These are phyloP conservation scores for Hippolais icterina DNA, from an alignment of 2,113 vertebrate species.

Conservation along the genomic window DNA sequence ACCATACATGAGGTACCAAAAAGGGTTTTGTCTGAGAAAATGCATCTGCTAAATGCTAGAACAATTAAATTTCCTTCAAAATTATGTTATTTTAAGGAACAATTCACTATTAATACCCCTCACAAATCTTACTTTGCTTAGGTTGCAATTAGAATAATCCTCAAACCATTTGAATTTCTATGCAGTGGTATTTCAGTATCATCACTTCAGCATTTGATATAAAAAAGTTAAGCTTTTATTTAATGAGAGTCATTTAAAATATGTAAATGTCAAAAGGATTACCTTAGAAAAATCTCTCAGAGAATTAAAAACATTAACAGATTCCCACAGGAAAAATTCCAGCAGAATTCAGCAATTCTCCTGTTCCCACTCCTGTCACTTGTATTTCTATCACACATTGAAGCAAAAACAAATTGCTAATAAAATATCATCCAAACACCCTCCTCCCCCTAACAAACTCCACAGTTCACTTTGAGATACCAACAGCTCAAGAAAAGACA, in stretches of 20 bases:
- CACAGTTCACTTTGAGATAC: background rate
- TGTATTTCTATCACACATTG: constrained; percentile 67
- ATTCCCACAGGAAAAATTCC: constrained; percentile 72
- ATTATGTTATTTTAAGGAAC: background rate
- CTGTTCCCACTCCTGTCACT: constrained; percentile 68
- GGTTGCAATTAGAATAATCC: constrained; percentile 29
- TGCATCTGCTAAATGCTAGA: background rate
- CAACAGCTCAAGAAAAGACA: background rate
- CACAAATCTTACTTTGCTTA: background rate
- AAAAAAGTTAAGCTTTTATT: constrained; percentile 40
- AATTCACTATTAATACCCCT: background rate
- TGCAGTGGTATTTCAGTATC: background rate
- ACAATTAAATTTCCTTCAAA: background rate
- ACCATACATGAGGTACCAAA: background rate
- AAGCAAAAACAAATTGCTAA: constrained; percentile 68
- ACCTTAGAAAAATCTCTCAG: constrained; percentile 54
- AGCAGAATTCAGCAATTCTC: constrained; percentile 62
- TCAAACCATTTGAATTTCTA: background rate
- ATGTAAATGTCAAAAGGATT: constrained; percentile 63
- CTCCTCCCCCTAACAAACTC: background rate
- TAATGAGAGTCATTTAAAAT: constrained; percentile 55
- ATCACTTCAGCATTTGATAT: constrained; percentile 20
- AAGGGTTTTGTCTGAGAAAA: background rate
- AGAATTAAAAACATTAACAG: constrained; percentile 61
- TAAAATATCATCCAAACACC: constrained; percentile 53